Conservation (phyloP, 2,797 vertebrate genomes). For the Linurgus olivaceus region DNA sequence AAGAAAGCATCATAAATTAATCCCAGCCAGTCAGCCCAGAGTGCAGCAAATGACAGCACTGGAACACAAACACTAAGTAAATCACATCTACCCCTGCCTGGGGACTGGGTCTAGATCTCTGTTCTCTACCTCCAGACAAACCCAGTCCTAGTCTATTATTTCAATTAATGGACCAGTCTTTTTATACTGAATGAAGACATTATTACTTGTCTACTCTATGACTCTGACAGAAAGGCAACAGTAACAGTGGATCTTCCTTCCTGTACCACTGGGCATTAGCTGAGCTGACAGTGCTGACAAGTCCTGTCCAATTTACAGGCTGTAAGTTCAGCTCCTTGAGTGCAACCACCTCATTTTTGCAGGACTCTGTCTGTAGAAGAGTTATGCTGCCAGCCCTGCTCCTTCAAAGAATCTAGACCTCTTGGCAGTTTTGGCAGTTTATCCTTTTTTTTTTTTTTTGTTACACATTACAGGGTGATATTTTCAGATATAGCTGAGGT, state of each 20-base stretch:
- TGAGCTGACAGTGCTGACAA: neutral
- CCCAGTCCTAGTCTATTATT: neutral
- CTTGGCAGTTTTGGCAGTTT: neutral
- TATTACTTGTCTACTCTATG: neutral
- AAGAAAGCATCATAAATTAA: conserved; percentile 12
- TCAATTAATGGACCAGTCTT: neutral
- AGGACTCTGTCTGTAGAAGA: neutral
- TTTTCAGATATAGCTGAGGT: neutral
- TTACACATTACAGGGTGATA: neutral
- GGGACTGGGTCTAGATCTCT: neutral
- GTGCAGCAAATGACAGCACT: neutral
- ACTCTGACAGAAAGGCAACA: neutral
- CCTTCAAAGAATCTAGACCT: neutral
- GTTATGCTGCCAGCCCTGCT: neutral
- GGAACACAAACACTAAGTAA: neutral
- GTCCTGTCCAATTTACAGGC: neutral
- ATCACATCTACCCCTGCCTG: neutral
- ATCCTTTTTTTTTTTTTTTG: neutral
- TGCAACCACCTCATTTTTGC: neutral
- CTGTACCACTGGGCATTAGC: neutral
- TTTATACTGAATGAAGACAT: neutral
- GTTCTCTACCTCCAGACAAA: neutral
- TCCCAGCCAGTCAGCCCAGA: neutral
- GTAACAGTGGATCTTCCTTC: neutral
- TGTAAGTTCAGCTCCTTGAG: neutral